Evolutionary conservation across 2,888 invertebrate genomes (phyloP), one percentile per base, ranked within the genome.

Genomic region (Herminia tarsipennalis): DNA sequence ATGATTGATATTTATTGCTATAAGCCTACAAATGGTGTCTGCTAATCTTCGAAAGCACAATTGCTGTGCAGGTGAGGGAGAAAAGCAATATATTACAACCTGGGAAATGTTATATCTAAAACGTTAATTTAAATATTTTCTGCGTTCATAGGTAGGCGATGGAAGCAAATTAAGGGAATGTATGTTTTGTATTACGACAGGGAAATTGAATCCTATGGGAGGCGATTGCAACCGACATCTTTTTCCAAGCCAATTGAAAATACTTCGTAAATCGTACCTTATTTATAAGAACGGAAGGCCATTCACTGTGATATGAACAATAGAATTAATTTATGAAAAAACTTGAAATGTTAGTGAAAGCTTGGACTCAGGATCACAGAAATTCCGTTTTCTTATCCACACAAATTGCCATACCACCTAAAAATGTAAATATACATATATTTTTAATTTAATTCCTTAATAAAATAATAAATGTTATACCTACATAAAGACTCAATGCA

Each of bases 131-230:
- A 67, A 76, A 74, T 70, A 70, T 70, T 66, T 65, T 64, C 45
- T 57, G 46, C 55, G 56, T 59, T 37, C 50, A 57, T 53, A 45
- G 43, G 66, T 59, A 71, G 61, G 65, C 61, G n/a, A 72, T 67
- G 70, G 62, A 62, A 56, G 56, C 66, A 71, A 77, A 80, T 80
- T 78, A 76, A 65, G 69, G 46, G 72, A 75, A 75, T 73, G 68
- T 72, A 72, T 71, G 69, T 73, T 78, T 72, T 68, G 70, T 70
- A 59, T 70, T 68, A 59, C 51, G 59, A 58, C 14, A 24, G 42
- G 52, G 50, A 73, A 74, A 72, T 71, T 63, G 59, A 67, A 65
- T 72, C 70, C 66, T 67, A 48, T 40, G 69, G 75, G 69, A 56
- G 57, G 39, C 41, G 43, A 56, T 51, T 10, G 30, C 18, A 30